These are phyloP conservation scores for Rugalucina vietnamica DNA, from an alignment of 2,888 invertebrate species.

Conservation along the genomic window DNA sequence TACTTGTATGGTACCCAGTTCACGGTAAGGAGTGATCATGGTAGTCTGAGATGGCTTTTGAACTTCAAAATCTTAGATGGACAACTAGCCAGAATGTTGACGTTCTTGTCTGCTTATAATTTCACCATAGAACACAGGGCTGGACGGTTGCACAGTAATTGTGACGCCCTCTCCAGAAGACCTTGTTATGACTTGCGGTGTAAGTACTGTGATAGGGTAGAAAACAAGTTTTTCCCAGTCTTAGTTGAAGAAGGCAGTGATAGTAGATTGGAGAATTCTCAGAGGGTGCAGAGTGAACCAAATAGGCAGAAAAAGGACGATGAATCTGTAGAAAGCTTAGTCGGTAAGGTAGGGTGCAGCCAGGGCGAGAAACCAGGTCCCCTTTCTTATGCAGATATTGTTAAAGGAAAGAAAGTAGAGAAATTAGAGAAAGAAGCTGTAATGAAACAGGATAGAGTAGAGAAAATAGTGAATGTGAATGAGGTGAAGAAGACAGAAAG, in stretches of 20 bases:
- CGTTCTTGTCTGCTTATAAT: slow-evolving; percentile 34
- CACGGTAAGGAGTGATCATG: slow-evolving; percentile 42
- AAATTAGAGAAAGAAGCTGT: too few relatives aligned
- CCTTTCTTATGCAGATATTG: too few relatives aligned
- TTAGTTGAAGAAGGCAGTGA: neutral
- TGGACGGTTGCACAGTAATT: slow-evolving; percentile 49
- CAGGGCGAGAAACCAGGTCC: too few relatives aligned
- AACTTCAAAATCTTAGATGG: slow-evolving; percentile 54
- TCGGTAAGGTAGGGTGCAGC: too few relatives aligned
- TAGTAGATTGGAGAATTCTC: too few relatives aligned
- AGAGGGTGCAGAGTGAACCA: too few relatives aligned
- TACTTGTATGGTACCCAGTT: slow-evolving; percentile 33
- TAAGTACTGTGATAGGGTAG: slow-evolving; percentile 26
- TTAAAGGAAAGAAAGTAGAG: too few relatives aligned
- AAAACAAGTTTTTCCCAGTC: neutral
- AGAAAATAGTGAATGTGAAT: too few relatives aligned
- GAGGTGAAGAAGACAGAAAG: too few relatives aligned
- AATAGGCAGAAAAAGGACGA: too few relatives aligned
- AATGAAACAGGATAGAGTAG: too few relatives aligned
- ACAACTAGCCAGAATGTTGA: slow-evolving; percentile 42
- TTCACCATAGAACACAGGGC: slow-evolving; percentile 45
- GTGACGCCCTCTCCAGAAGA: slow-evolving; percentile 45
- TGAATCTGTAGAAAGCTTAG: too few relatives aligned
- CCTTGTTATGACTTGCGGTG: slow-evolving; percentile 33
- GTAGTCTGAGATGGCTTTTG: slow-evolving; percentile 31